A percentile compares a stretch with the other conserved stretches of the same genome.
These are phyloP conservation scores for Remorina albescens DNA, from an alignment of 2,797 vertebrate species.

Conservation along the genomic window DNA sequence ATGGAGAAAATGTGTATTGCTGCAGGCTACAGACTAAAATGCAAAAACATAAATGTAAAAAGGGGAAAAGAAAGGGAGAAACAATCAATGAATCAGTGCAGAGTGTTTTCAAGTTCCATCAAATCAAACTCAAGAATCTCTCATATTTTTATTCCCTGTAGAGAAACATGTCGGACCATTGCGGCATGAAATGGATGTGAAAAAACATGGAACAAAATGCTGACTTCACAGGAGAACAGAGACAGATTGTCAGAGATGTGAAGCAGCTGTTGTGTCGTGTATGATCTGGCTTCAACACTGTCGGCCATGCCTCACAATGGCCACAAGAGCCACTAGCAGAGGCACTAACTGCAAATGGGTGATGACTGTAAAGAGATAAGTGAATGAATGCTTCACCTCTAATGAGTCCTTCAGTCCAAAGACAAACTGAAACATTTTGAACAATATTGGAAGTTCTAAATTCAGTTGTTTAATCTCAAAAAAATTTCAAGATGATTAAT, in stretches of 20 bases:
- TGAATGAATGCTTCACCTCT: conserved; percentile 20
- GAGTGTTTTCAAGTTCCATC: conserved; percentile 15
- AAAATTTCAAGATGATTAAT: neutral
- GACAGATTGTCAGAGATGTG: conserved; percentile 13
- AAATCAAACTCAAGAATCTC: conserved; percentile 13
- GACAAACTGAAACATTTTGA: conserved; percentile 3
- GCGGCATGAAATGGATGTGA: conserved; percentile 25
- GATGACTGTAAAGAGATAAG: neutral
- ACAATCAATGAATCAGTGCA: conserved; percentile 27
- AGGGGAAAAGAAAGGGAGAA: conserved; percentile 31
- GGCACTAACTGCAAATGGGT: conserved; percentile 2
- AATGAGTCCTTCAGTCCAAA: neutral
- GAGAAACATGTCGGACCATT: conserved; percentile 16
- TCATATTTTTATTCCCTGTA: conserved; percentile 5
- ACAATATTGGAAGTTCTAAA: neutral
- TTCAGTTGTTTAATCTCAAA: neutral
- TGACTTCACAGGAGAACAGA: conserved; percentile 15
- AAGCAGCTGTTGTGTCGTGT: conserved; percentile 8
- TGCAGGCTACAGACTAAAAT: conserved; percentile 18
- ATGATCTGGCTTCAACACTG: neutral
- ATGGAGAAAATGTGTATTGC: conserved; percentile 2
- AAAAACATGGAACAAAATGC: conserved; percentile 22
- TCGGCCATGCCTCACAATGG: neutral
- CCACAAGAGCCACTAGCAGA: conserved; percentile 4
- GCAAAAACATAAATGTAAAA: conserved; percentile 27